These are phyloP conservation scores for Pollenia labialis DNA, from an alignment of 2,888 invertebrate species.

Conservation along the genomic window DNA sequence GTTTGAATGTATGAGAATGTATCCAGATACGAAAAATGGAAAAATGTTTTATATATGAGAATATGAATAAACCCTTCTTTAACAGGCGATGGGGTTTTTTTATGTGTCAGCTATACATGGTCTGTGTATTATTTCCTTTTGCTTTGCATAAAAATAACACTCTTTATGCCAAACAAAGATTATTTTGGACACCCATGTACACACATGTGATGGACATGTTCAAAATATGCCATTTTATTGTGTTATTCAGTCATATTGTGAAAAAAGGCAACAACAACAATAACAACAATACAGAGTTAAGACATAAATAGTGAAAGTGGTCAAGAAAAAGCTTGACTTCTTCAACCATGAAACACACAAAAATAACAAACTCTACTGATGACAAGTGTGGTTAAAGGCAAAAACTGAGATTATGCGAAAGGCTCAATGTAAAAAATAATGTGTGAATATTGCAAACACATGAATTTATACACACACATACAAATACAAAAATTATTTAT, in stretches of 20 bases:
- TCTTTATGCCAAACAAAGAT: too few relatives aligned
- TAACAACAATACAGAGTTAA: too few relatives aligned
- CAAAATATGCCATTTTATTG: slow-evolving; percentile 59
- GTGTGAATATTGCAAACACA: background rate
- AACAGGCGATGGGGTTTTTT: background rate
- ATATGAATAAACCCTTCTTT: background rate
- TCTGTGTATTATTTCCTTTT: too few relatives aligned
- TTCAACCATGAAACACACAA: slow-evolving; percentile 4
- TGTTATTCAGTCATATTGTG: too few relatives aligned
- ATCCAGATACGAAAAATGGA: background rate
- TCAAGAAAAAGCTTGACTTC: slow-evolving; percentile 15
- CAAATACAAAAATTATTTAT: too few relatives aligned
- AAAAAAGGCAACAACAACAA: too few relatives aligned
- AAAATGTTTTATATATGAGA: background rate
- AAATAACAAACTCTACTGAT: slow-evolving; percentile 41
- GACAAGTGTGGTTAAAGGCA: slow-evolving; percentile 54
- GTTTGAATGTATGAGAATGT: background rate
- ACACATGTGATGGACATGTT: slow-evolving; percentile 52
- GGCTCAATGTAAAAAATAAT: background rate
- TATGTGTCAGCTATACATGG: too few relatives aligned
- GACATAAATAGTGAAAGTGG: slow-evolving; percentile 36
- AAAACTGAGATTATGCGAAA: slow-evolving; percentile 8
- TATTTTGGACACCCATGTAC: background rate
- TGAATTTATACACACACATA: too few relatives aligned
- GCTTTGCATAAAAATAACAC: too few relatives aligned